phyloP scores from a whole-genome alignment of 2,797 vertebrate genomes.

The Psittacula echo region DNA sequence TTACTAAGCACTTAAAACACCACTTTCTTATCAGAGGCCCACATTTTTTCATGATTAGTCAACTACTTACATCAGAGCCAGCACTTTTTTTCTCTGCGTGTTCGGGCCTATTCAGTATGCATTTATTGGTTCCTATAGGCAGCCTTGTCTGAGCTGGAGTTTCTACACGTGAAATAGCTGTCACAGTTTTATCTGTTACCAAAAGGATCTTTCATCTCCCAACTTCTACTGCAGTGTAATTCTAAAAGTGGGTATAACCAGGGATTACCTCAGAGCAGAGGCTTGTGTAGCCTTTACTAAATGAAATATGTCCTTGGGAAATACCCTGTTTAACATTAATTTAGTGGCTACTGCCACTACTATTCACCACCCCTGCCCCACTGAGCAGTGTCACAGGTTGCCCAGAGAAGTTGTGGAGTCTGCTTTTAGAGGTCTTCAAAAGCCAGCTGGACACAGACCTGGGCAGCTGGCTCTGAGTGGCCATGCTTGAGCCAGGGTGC shows the following conservation, averaged over 20 bases:
- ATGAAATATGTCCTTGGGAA: not conserved
- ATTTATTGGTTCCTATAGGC: not conserved
- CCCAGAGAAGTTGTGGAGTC: not conserved
- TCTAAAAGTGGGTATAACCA: not conserved
- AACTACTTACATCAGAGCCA: not conserved
- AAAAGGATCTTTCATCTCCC: not conserved
- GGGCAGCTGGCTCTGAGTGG: not conserved
- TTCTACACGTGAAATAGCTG: not conserved
- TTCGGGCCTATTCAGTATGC: not conserved
- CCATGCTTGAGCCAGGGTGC: not conserved
- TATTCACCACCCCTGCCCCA: not conserved
- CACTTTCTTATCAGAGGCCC: not conserved
- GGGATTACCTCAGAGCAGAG: not conserved
- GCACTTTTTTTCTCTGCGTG: not conserved
- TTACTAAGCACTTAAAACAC: not conserved
- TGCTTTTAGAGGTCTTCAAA: not conserved
- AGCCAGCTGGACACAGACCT: not conserved
- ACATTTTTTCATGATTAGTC: not conserved
- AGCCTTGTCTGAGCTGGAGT: not conserved
- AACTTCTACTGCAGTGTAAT: not conserved
- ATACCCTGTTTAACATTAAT: not conserved
- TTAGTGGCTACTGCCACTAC: not conserved
- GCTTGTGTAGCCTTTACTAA: not conserved
- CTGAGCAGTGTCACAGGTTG: not conserved
- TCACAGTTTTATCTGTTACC: not conserved